Evolutionary conservation across 2,797 vertebrate species (phyloP), one percentile per base, ranked within the genome.

Genomic region (Neoniphon sammara): DNA sequence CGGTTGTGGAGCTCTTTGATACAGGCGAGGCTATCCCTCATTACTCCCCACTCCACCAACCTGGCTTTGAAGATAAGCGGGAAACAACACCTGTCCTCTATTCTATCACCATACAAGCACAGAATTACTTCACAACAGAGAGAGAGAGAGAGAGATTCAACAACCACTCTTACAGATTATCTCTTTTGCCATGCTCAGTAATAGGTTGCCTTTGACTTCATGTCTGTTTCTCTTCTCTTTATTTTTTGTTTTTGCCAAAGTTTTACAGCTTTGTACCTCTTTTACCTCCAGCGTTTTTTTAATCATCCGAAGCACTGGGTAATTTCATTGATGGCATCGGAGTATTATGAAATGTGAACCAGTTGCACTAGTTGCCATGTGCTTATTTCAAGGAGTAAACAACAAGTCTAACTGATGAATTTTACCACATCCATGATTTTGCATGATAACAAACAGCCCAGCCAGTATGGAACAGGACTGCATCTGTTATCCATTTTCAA

Each of bases 51-150:
- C 73, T 89, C 67, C 55, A 68, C 82, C 87, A 79, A 77, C 84
- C 87, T 86, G 91, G 82, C 66, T 82, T 75, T 73, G 81, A 77
- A 91, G 92, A 93, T 93, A 93, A 93, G 87, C 85, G 46, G 57
- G 20, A 56, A 90, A 84, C 85, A 88, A 70, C 91, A 91, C 88
- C 81, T 91, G 87, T 85, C 87, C 80, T 77, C 81, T 83, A 73
- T 86, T 91, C 80, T 82, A 85, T 91, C 90, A 80, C 76, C 21
- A 57, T 66, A 44, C 63, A 75, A 42, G 62, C 81, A 75, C 73
- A 61, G 17, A 81, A 72, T 69, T 56, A 75, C 54, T 25, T 55
- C 50, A 31, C 70, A n/a, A 50, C 5, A 58, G 23, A 76, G 25
- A 27, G 25, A 4, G 23, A 76, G 25, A 27, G 25, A 4, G 62